Base-by-base conservation (phyloP, 1,140 invertebrate genomes). In the Anthonomus grandis region DNA sequence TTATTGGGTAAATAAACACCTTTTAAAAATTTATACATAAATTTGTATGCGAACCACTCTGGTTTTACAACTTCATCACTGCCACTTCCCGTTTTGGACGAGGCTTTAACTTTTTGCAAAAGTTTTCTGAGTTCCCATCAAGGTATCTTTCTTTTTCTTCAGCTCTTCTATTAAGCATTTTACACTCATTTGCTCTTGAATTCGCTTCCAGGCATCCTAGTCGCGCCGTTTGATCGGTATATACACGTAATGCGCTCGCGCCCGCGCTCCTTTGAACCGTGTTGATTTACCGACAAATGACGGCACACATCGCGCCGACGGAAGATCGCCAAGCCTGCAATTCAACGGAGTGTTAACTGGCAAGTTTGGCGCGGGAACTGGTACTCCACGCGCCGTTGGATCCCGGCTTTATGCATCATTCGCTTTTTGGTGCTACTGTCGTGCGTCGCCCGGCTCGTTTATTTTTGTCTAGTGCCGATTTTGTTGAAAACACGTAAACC, bases 1-100 rank as follows among this genome's bases (percentile, higher is more conserved):
- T 4, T 13, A 8, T 13, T 52, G 12, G 27, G 4, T 15, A 41
- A 19, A 44, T 34, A 51, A 41, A 56, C 22, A 9, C 37, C 38
- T 24, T 38, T 3, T 31, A 64, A 38, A 59, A 65, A 65, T 5
- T 13, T 46, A 22, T 23, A 54, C 50, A 65, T 62, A 39, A 25
- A 45, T 47, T 62, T 46, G 50, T 48, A 66, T 18, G 63, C 64
- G 41, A 66, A 66, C 63, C 60, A 63, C 1, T 10, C 24, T 3
- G 59, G 64, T 45, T 46, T 59, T 41, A 55, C 64, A 10, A 64
- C 45, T 12, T 64, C 55, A 19, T 59, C 21, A 23, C 54, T 18
- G 12, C 62, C 49, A 15, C 45, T 15, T 46, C 57, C 57, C 23
- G 31, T 59, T 41, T 22, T 49, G 31, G 23, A 27, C 21, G 27